phyloP scores from a whole-genome alignment of 2,797 vertebrate genomes.

The Argya squamiceps region DNA sequence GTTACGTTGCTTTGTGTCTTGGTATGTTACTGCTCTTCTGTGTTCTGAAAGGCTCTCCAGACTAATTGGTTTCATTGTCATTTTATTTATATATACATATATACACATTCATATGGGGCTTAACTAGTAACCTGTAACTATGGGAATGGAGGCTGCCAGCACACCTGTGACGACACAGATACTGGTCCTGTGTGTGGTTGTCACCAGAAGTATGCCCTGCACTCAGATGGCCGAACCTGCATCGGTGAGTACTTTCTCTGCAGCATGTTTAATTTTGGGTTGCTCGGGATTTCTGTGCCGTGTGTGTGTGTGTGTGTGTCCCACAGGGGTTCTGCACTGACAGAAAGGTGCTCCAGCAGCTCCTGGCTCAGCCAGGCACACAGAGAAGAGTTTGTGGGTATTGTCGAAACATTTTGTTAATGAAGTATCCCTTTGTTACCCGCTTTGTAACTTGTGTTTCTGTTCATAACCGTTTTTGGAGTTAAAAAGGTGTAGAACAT shows the following conservation, averaged over 20 bases:
- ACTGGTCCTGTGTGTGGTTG: slow-evolving; percentile 91
- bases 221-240: slow-evolving; percentile 95
- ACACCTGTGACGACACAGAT: slow-evolving; percentile 96
- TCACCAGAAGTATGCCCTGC: slow-evolving; percentile 97
- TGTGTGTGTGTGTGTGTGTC: neutral
- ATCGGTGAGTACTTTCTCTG: slow-evolving; percentile 86
- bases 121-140: slow-evolving; percentile 98
- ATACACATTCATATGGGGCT: slow-evolving; percentile 68
- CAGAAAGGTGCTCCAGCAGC: neutral
- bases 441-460: neutral
- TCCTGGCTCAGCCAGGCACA: neutral
- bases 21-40: slow-evolving; percentile 25
- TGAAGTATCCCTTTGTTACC: neutral
- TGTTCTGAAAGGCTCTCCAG: neutral
- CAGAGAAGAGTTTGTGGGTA: neutral
- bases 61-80: slow-evolving; percentile 74
- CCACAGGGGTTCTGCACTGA: neutral
- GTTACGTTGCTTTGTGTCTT: neutral
- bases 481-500: neutral
- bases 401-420: neutral
- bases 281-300: neutral
- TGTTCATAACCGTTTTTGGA: neutral
- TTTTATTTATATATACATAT: slow-evolving; percentile 74
- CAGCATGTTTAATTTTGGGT: neutral
- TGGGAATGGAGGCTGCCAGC: slow-evolving; percentile 97